Base-by-base conservation (phyloP, 2,888 invertebrate species). In the Gari tellinella region DNA sequence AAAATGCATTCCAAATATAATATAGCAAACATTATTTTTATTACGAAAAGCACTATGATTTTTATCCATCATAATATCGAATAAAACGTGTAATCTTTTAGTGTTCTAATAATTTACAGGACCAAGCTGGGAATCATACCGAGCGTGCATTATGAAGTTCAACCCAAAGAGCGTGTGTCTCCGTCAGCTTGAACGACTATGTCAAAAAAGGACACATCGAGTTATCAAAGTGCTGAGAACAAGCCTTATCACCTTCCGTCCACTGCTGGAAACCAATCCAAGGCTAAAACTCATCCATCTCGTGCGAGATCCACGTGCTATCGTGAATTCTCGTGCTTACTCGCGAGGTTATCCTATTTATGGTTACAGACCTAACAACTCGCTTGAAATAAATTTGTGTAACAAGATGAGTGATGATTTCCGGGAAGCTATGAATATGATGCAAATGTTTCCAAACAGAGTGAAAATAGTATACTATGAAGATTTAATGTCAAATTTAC, bases 121-220 rank as follows among this genome's bases (percentile, higher is more conserved):
- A 21, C 72, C 69, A 40, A 73, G 72, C 41, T 78, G 77, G 77
- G 52, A 66, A 1, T 40, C 17, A 1, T 78, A 69, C 46, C 48
- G 66, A 38, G 31, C 10, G 5, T 78, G 77, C 46, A 21, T 69
- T 19, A 19, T 43, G 10, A 53, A 40, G 23, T 75, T 69, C 25
- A 45, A 55, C 7, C 51, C 69, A 14, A 69, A 66, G 37, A 75
- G 75, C 66, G 25, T 21, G 31, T 68, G 68, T 40, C 25, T 68
- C 15, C 26, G 61, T 17, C 17, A 46, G 15, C 37, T 68, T 14
- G 62, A 68, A 25, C 12, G 12, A 7, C n/a, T 62, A 15, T 68
- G 68, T 51, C 1, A 31, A 17, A 40, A 26, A 2, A 48, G 43
- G 19, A 43, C 21, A n/a, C 49, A 55, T 17, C 48, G 68, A 10